Conservation (phyloP, 2,113 vertebrate species). For the Alethe castanea region DNA sequence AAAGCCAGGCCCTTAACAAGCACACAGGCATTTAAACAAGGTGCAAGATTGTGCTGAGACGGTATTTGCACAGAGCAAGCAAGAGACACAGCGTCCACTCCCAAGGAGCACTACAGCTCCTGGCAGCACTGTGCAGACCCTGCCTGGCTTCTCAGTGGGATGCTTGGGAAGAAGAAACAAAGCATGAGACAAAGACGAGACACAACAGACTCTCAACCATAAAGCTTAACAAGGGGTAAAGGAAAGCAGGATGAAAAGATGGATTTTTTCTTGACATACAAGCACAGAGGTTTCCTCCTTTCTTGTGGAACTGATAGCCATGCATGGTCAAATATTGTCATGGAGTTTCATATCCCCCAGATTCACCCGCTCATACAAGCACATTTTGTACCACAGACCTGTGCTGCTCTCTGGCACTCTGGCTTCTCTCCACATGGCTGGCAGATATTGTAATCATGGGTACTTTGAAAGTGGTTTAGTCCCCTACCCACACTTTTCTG, state of each 20-base stretch:
- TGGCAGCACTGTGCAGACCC: not conserved
- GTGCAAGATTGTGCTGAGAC: not conserved
- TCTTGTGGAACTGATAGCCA: not conserved
- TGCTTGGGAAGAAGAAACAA: not conserved
- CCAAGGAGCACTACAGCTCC: not conserved
- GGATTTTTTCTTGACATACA: fast-evolving
- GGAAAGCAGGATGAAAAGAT: not conserved
- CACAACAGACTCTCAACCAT: not conserved
- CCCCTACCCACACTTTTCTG: not conserved
- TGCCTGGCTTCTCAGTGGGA: fast-evolving
- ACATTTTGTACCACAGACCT: not conserved
- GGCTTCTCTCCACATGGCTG: not conserved
- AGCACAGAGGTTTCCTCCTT: not conserved
- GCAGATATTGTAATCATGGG: not conserved
- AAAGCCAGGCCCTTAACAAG: not conserved
- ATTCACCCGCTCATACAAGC: not conserved
- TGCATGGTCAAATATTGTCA: not conserved
- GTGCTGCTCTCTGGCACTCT: not conserved
- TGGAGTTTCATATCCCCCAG: not conserved
- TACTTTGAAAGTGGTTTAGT: not conserved
- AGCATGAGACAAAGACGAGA: not conserved
- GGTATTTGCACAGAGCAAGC: not conserved
- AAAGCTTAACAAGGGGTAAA: not conserved
- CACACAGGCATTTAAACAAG: not conserved
- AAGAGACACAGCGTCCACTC: not conserved